Base-by-base conservation (phyloP, 2,113 vertebrate genomes). In the Nothoprocta perdicaria region DNA sequence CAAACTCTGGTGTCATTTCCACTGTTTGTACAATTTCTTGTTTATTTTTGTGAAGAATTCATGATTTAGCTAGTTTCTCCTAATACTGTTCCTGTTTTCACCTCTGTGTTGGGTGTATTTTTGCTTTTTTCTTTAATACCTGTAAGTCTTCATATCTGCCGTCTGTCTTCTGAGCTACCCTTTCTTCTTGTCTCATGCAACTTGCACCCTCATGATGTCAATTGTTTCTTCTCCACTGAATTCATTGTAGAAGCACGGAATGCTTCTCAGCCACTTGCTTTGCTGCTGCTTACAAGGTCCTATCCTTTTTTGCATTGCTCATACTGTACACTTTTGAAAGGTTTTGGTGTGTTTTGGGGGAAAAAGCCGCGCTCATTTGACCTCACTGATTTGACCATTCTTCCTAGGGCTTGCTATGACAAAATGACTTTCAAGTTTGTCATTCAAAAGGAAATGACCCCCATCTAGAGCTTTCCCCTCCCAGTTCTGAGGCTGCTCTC, bases 211-310 rank as follows among this genome's bases (percentile, higher is more conserved):
- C 27, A 29, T 66, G 27, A 41, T 45, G 62, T 21, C 38, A 46
- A 9, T 63, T 0, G 0, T 4, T 60, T 2, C 2, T 4, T 18
- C 71, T 68, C 10, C 58, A 55, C 22, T 66, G 8, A 58, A 60
- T 67, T 27, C 7, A 16, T 80, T 67, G 24, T 33, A 27, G 29
- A 31, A 26, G 21, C 14, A 29, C 5, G 14, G 48, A 52, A 3
- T 45, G 26, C 43, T 46, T 76, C 63, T 16, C 9, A 58, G 23
- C 27, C 9, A 5, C 29, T 48, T 41, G 19, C 7, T 68, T 62
- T 33, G 17, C 63, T 53, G 7, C 14, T 6, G 19, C 35, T 48
- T 57, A 1, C 6, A 18, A 6, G 2, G 23, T 21, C 21, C 22
- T 3, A 2, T 5, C 60, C 7, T 6, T 75, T 57, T 65, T 33